phyloP scores from a whole-genome alignment of 1,140 invertebrate species.

The Neuroterus valhalla region DNA sequence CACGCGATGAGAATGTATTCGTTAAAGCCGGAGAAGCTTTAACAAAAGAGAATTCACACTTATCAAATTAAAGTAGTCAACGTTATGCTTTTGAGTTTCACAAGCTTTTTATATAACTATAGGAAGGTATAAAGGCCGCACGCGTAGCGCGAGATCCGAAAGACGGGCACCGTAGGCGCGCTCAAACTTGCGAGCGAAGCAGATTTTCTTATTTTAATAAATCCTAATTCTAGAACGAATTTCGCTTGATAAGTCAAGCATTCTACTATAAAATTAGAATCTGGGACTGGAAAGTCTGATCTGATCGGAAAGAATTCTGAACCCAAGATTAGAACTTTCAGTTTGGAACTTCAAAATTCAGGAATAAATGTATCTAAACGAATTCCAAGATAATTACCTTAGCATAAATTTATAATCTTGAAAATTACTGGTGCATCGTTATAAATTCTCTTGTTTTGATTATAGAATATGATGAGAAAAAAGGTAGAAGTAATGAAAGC shows the following conservation, averaged over 20 bases:
- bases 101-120: no score
- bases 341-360: not conserved
- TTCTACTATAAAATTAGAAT: conserved; percentile 3
- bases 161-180: no score
- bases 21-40: no score
- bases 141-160: no score
- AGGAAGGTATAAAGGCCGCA: no score
- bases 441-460: not conserved
- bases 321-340: not conserved
- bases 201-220: no score
- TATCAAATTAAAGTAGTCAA: no score
- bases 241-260: not conserved
- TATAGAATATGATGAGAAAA: not conserved
- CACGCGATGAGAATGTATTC: no score
- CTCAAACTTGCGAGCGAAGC: no score
- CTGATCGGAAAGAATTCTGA: not conserved
- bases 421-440: not conserved
- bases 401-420: not conserved
- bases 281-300: not conserved
- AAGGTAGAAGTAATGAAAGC: not conserved
- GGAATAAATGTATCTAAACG: not conserved
- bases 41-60: no score
- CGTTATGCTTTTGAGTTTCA: no score
- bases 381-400: not conserved
- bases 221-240: not conserved